Conservation (phyloP, 2,113 vertebrate genomes). For the Muscicapa adusta region DNA sequence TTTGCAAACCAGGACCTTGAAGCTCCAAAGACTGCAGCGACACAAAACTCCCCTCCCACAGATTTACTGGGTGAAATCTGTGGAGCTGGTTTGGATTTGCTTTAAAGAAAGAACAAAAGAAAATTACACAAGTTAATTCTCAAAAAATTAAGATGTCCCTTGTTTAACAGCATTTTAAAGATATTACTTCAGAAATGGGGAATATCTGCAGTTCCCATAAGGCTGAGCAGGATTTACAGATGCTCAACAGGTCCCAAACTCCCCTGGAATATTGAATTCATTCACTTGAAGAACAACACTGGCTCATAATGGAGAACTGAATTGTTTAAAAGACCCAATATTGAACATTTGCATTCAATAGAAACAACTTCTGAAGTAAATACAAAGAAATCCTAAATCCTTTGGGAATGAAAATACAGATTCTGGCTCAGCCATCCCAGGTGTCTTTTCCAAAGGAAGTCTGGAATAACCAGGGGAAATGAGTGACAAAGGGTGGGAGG, state of each 20-base stretch:
- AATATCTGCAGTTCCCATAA: neutral
- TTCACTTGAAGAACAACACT: neutral
- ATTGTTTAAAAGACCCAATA: neutral
- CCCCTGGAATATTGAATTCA: neutral
- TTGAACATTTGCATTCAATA: neutral
- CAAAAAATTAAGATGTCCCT: neutral
- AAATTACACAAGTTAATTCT: neutral
- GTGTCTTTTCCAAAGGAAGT: neutral
- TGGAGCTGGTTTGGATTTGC: slow-evolving; percentile 93
- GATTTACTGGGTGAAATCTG: slow-evolving; percentile 98
- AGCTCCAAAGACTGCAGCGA: slow-evolving; percentile 89
- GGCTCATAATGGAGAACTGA: neutral
- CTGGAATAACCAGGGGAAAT: neutral
- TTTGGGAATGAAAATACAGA: slow-evolving; percentile 12
- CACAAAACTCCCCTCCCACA: slow-evolving; percentile 92
- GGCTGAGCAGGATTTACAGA: neutral
- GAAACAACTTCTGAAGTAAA: neutral
- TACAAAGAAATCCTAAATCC: neutral
- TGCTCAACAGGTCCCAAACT: neutral
- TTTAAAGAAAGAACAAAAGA: slow-evolving; percentile 75
- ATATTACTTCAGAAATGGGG: neutral
- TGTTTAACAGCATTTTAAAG: neutral
- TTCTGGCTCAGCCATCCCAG: neutral
- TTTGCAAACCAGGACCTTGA: slow-evolving; percentile 96
- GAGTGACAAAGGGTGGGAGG: neutral